Conservation (phyloP, 2,888 invertebrate species). For the Zygothrica quintamaculata region DNA sequence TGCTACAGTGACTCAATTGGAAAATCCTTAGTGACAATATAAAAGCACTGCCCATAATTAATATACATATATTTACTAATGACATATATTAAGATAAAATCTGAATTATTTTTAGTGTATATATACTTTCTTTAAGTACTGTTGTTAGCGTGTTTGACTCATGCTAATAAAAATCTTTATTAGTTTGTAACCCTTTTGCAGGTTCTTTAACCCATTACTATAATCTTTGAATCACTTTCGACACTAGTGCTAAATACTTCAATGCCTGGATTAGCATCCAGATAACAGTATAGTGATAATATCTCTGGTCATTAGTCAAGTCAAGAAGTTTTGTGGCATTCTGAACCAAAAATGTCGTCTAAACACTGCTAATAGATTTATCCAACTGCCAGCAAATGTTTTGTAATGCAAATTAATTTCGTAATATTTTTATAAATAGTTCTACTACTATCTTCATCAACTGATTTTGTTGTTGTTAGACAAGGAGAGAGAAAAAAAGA, state of each 20-base stretch:
- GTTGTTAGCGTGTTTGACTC: constrained; percentile 25
- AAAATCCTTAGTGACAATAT: constrained; percentile 32
- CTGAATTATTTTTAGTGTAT: no score
- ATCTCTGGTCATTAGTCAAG: constrained; percentile 53
- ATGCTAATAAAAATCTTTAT: constrained; percentile 34
- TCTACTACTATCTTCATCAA: neutral
- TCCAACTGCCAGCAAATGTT: constrained; percentile 35
- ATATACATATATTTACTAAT: constrained; percentile 32
- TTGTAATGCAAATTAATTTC: constrained; percentile 69
- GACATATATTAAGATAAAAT: no score
- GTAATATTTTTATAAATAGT: constrained; percentile 66
- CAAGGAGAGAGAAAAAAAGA: neutral
- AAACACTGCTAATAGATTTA: constrained; percentile 34
- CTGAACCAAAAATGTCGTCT: constrained; percentile 62
- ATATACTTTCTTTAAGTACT: constrained; percentile 16
- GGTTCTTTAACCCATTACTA: constrained; percentile 66
- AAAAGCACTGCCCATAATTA: constrained; percentile 26
- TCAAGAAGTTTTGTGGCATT: constrained; percentile 70
- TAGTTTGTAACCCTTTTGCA: constrained; percentile 39
- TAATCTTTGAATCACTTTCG: constrained; percentile 49
- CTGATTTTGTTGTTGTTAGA: constrained; percentile 2
- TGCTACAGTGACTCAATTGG: constrained; percentile 13
- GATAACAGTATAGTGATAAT: constrained; percentile 41
- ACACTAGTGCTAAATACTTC: constrained; percentile 24
- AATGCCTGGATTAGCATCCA: constrained; percentile 55